A percentile compares a stretch with the other conserved stretches of the same genome.
These are phyloP conservation scores for Ceratosolen solmsi DNA, from an alignment of 1,140 invertebrate genomes.

Conservation along the genomic window DNA sequence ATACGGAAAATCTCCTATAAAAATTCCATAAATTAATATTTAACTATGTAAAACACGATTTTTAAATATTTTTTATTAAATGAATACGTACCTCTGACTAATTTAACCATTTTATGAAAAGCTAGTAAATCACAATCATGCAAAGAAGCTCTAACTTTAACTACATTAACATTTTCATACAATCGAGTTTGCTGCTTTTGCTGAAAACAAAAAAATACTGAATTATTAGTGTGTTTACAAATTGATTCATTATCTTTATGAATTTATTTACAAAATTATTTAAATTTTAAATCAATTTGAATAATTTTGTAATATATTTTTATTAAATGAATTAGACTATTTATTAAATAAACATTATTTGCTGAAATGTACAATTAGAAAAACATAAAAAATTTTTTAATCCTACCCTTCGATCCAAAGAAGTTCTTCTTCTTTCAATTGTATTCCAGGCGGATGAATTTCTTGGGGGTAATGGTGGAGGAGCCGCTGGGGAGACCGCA, in stretches of 20 bases:
- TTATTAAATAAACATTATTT: not conserved
- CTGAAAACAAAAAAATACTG: constrained; percentile 53
- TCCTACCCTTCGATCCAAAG: constrained; percentile 69
- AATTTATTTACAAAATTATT: not conserved
- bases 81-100: constrained; percentile 78
- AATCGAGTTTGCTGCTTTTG: constrained; percentile 75
- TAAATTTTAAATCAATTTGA: too few relatives aligned
- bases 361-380: not conserved
- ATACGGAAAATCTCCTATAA: constrained; percentile 80
- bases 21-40: constrained; percentile 19
- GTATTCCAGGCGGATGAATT: constrained; percentile 76
- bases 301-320: not conserved
- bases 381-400: constrained; percentile 25
- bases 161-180: constrained; percentile 81
- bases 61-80: constrained; percentile 13
- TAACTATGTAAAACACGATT: constrained; percentile 8
- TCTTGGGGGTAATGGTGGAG: constrained; percentile 76
- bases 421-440: constrained; percentile 71
- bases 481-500: constrained; percentile 75
- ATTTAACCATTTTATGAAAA: constrained; percentile 86
- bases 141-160: constrained; percentile 77
- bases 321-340: not conserved
- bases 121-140: constrained; percentile 83
- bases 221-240: not conserved
- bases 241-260: not conserved